Evolutionary conservation across 2,113 vertebrate genomes (phyloP), one percentile per base, ranked within the genome.

Genomic region (Pogonocichla stellata): DNA sequence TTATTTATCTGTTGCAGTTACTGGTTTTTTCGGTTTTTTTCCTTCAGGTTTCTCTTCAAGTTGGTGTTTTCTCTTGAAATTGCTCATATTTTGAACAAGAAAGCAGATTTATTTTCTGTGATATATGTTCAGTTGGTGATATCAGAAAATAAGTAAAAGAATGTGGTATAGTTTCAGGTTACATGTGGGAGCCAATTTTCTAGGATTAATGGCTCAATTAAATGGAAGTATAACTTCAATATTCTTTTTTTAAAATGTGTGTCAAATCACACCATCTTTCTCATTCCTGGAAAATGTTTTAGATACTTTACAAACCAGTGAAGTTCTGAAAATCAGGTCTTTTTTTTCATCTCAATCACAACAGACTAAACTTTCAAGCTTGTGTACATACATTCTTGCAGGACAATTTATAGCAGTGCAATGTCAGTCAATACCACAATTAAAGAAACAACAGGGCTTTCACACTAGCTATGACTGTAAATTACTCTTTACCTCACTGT

Each of bases 151-250:
- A 92, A 91, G 38, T 42, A 73, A 62, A 94, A 91, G 42, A 81
- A 75, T 74, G 64, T 61, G 53, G 87, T 96, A 85, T 54, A n/a
- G 94, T 92, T 96, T 95, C 86, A 75, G 82, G 90, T 90, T 93
- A 92, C 31, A 10, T 38, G 58, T 53, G 90, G 73, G n/a, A 97
- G 51, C 81, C 90, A 86, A 69, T 96, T 96, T 94, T 92, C 82
- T 86, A 90, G 80, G 77, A 95, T 96, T 97, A 97, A 95, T 96
- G 74, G 84, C 74, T 95, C 96, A 96, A 97, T 94, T 92, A 95
- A 94, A 77, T 94, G 56, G 75, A 96, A 93, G 43, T 71, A 86
- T 83, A 90, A 77, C 86, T 96, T 58, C 94, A 91, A 90, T 91
- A 85, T 92, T 93, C 50, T 95, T 74, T 88, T 88, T 93, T 60